phyloP scores from a whole-genome alignment of 2,888 invertebrate genomes.

The Meteorus cinctellus region DNA sequence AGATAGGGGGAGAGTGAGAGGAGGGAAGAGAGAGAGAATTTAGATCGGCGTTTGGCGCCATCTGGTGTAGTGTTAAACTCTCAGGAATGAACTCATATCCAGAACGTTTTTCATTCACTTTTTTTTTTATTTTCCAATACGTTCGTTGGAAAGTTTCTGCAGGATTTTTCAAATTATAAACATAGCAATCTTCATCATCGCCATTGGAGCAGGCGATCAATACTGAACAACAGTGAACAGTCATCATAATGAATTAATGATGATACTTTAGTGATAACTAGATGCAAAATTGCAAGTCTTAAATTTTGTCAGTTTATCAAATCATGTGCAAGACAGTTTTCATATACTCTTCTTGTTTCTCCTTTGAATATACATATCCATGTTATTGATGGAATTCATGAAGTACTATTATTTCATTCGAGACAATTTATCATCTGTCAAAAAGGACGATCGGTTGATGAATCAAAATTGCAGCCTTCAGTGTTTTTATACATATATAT shows the following conservation, averaged over 20 bases:
- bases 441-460: constrained; percentile 29
- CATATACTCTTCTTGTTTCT: no score
- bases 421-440: constrained; percentile 37
- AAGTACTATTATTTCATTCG: not conserved
- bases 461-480: constrained; percentile 35
- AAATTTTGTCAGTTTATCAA: no score
- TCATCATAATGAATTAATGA: no score
- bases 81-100: not conserved
- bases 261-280: no score
- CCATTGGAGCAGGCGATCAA: no score
- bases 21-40: not conserved
- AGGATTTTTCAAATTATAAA: no score
- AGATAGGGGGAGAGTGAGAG: not conserved
- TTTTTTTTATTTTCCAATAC: not conserved
- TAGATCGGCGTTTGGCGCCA: not conserved
- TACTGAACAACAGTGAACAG: no score
- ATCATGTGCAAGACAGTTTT: no score
- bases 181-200: no score
- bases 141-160: not conserved
- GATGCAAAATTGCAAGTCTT: no score
- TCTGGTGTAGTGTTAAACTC: not conserved
- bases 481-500: not conserved
- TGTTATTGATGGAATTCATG: constrained; percentile 11
- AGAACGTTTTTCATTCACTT: not conserved
- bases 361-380: not conserved